Conservation (phyloP, 2,113 vertebrate genomes). For the Prolemur simus region DNA sequence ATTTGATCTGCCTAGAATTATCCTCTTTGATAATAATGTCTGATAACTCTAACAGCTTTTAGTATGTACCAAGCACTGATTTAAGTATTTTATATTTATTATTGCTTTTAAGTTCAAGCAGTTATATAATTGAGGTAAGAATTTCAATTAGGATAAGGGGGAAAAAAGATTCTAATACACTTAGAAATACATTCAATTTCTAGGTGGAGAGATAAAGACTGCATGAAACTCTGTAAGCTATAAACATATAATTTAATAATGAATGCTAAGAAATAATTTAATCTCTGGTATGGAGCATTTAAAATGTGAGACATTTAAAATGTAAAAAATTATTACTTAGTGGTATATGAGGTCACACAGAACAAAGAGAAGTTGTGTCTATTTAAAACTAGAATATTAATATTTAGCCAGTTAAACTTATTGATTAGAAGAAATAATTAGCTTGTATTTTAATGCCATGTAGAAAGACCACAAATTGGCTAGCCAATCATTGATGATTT, state of each 20-base stretch:
- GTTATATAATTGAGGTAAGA: neutral
- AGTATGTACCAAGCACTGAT: neutral
- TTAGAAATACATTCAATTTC: neutral
- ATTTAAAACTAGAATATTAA: neutral
- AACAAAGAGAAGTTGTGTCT: neutral
- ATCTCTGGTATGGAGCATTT: neutral
- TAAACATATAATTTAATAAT: conserved; percentile 23
- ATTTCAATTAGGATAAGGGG: neutral
- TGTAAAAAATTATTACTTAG: neutral
- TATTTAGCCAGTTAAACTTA: neutral
- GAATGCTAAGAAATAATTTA: neutral
- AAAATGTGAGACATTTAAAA: neutral
- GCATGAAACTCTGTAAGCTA: neutral
- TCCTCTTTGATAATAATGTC: neutral
- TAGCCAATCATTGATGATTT: neutral
- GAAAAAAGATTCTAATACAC: neutral
- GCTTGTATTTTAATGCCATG: neutral
- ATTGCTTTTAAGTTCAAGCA: neutral
- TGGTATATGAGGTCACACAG: neutral
- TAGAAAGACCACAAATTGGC: neutral
- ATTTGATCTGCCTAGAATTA: neutral
- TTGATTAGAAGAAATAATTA: neutral
- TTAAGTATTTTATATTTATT: neutral
- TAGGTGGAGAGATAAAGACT: neutral
- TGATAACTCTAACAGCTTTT: neutral